These are phyloP conservation scores for Cassiopea andromeda DNA, from an alignment of 30 jellyfish, hydroid and myxozoan genomes.

Conservation along the genomic window DNA sequence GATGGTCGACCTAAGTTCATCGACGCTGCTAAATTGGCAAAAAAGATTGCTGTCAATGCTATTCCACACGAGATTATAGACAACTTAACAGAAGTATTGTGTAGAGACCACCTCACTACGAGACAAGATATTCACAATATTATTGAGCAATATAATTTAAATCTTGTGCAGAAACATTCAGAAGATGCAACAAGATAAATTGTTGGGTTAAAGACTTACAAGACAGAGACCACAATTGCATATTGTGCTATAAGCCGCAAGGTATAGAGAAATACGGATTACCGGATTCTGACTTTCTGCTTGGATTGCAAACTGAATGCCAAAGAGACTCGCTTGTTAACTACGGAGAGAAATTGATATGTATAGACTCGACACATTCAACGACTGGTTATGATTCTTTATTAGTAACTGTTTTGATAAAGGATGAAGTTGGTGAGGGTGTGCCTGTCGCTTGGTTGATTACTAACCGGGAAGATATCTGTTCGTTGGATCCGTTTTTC, in stretches of 20 bases:
- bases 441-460: conserved; percentile 74
- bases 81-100: background rate
- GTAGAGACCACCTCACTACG: background rate
- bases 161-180: conserved; percentile 48
- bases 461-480: conserved; percentile 59
- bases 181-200: conserved; percentile 12
- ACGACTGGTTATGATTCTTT: conserved; percentile 35
- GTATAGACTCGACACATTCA: conserved; percentile 48
- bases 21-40: background rate
- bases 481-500: conserved; percentile 55
- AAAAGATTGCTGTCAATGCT: background rate
- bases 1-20: background rate
- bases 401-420: conserved; percentile 54
- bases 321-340: conserved; percentile 19
- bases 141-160: conserved; percentile 19
- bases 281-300: conserved; percentile 40
- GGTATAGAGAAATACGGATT: conserved; percentile 37
- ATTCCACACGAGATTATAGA: background rate
- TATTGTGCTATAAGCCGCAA: conserved; percentile 31
- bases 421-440: conserved; percentile 71
- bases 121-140: conserved; percentile 21
- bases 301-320: too few species aligned
- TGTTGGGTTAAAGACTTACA: background rate
- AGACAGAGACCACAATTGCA: background rate
- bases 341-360: too few species aligned